A percentile compares a stretch with the other conserved stretches of the same genome.
Evolutionary conservation across 2,113 vertebrate species (phyloP).

Genomic region (Coryphaenoides rupestris): DNA sequence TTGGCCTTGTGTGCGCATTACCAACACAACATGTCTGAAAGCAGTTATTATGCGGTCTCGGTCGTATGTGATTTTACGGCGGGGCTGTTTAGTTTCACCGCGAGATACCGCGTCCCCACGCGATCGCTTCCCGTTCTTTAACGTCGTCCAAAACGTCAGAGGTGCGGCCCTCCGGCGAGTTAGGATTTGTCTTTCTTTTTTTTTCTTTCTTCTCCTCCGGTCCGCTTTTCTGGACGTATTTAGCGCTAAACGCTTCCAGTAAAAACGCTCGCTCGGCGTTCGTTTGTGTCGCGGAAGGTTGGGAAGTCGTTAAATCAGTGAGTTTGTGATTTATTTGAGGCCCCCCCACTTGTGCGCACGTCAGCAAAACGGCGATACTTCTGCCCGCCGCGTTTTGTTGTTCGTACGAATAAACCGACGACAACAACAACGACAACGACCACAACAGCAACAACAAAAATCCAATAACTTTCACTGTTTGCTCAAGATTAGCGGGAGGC

Average conservation of each 20-base stretch:
- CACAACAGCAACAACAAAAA: background rate
- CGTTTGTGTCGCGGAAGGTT: background rate
- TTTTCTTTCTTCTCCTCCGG: too few relatives aligned
- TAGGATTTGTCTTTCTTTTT: too few relatives aligned
- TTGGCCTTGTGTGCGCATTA: too few relatives aligned
- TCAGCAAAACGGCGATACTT: background rate
- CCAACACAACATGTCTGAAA: constrained; percentile 17
- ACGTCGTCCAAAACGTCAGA: constrained; percentile 14
- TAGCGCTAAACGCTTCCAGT: constrained; percentile 13
- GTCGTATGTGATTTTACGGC: constrained; percentile 8
- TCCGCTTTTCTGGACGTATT: background rate
- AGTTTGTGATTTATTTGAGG: background rate
- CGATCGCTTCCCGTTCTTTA: constrained; percentile 11
- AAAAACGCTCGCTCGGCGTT: constrained; percentile 17
- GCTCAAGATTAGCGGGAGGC: background rate
- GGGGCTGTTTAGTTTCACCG: constrained; percentile 30
- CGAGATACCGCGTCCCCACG: constrained; percentile 23
- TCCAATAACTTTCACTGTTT: background rate
- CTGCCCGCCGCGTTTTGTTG: background rate
- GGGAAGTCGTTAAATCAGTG: background rate
- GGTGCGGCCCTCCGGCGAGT: constrained; percentile 16
- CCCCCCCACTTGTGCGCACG: background rate
- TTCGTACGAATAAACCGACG: background rate
- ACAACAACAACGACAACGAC: too few relatives aligned
- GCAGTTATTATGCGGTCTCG: background rate